Evolutionary conservation across 35 echinoderm and acorn worm species (phyloP).

Genomic region (Diadema setosum): DNA sequence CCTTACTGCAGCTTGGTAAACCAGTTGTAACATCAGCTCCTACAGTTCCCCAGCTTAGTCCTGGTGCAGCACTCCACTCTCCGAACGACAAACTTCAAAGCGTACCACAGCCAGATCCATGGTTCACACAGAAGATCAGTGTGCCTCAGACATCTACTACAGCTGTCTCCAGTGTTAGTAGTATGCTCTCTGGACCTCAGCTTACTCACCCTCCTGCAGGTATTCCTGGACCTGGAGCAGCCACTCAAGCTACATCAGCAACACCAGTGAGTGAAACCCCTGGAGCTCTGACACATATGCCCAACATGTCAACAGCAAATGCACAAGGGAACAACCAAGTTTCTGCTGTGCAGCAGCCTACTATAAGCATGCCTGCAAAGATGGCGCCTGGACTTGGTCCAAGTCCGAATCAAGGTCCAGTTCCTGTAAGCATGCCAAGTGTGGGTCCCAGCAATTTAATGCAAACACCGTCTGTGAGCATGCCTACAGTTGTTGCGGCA

Average conservation of each 20-base stretch:
- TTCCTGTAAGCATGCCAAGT: not conserved
- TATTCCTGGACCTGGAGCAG: not conserved
- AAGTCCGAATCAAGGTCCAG: too few species aligned
- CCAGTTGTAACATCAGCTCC: not conserved
- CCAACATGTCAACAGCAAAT: not conserved
- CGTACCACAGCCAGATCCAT: not conserved
- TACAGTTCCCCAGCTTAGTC: not conserved
- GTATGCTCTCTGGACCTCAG: not conserved
- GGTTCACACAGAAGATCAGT: not conserved
- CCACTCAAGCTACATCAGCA: not conserved
- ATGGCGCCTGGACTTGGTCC: not conserved
- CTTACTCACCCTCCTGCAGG: not conserved
- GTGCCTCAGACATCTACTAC: not conserved
- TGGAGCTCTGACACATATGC: not conserved
- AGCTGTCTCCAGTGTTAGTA: not conserved
- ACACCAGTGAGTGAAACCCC: not conserved
- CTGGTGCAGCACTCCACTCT: not conserved
- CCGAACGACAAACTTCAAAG: not conserved
- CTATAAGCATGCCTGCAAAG: not conserved
- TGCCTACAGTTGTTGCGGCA: conserved; percentile 85
- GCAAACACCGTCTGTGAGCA: conserved; percentile 43
- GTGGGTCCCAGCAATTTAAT: not conserved
- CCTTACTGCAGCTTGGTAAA: conserved; percentile 27
- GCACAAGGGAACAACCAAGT: not conserved
- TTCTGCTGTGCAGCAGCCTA: conserved; percentile 11